These are phyloP conservation scores for Cyclina sinensis DNA, from an alignment of 1,140 invertebrate species.

Conservation along the genomic window DNA sequence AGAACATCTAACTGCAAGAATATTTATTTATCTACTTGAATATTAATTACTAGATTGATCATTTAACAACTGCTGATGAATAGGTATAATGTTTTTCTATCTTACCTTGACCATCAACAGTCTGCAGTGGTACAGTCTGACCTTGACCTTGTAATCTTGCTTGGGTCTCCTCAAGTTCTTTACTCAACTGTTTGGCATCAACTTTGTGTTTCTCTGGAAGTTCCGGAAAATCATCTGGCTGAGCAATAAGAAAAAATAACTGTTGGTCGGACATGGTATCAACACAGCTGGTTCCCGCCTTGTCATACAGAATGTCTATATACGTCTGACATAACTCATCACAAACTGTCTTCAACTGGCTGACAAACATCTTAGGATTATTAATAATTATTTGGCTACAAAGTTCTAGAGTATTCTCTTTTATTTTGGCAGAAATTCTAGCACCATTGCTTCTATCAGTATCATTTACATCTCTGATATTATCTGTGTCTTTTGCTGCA, in stretches of 20 bases:
- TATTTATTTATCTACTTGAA: too few relatives aligned
- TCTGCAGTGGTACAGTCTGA: conserved; percentile 45
- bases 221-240: conserved; percentile 89
- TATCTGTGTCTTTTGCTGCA: background rate
- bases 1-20: too few relatives aligned
- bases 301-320: conserved; percentile 89
- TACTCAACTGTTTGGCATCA: conserved; percentile 34
- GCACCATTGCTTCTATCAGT: background rate
- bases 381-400: conserved; percentile 33
- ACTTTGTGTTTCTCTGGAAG: conserved; percentile 31
- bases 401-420: background rate
- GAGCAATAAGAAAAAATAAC: conserved; percentile 90
- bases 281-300: conserved; percentile 88
- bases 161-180: conserved; percentile 47
- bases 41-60: too few relatives aligned
- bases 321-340: conserved; percentile 90
- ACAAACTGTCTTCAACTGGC: conserved; percentile 87
- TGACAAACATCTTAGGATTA: conserved; percentile 81
- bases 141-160: conserved; percentile 53
- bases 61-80: too few relatives aligned
- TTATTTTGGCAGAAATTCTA: conserved; percentile 31
- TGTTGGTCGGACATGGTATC: conserved; percentile 89
- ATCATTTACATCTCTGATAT: background rate
- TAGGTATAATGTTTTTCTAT: background rate
- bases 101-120: conserved; percentile 70